Evolutionary conservation across 2,797 vertebrate genomes (phyloP).

Genomic region (Petrocephalus schoutedeni): DNA sequence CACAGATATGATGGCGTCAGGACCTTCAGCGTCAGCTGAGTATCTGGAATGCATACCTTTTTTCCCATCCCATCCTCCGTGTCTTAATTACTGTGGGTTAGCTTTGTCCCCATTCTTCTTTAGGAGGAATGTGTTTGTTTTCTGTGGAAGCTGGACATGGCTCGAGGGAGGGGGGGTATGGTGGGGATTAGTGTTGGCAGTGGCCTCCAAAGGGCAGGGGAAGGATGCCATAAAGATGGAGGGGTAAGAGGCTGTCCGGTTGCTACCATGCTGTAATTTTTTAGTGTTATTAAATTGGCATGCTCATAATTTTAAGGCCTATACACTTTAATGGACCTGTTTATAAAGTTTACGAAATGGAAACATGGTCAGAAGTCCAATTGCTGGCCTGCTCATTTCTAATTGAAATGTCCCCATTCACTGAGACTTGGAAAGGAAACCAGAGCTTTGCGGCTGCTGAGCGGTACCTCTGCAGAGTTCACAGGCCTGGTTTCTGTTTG

Average conservation of each 20-base stretch:
- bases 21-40: conserved; percentile 36
- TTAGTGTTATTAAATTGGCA: neutral
- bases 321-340: neutral
- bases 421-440: neutral
- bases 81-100: neutral
- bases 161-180: neutral
- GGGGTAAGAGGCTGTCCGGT: neutral
- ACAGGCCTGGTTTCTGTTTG: neutral
- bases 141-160: conserved; percentile 30
- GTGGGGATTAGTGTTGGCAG: conserved; percentile 31
- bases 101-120: conserved; percentile 4
- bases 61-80: conserved; percentile 29
- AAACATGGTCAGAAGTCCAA: neutral
- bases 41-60: conserved; percentile 38
- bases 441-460: neutral
- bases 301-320: neutral
- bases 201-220: conserved; percentile 22
- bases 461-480: neutral
- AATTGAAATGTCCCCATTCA: neutral
- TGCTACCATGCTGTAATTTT: neutral
- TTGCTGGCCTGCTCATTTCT: neutral
- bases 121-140: conserved; percentile 40
- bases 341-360: neutral
- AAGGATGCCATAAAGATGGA: conserved; percentile 10
- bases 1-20: conserved; percentile 53